Evolutionary conservation across 2,888 invertebrate species (phyloP), one percentile per base, ranked within the genome.

Genomic region (Plagodis pulveraria): DNA sequence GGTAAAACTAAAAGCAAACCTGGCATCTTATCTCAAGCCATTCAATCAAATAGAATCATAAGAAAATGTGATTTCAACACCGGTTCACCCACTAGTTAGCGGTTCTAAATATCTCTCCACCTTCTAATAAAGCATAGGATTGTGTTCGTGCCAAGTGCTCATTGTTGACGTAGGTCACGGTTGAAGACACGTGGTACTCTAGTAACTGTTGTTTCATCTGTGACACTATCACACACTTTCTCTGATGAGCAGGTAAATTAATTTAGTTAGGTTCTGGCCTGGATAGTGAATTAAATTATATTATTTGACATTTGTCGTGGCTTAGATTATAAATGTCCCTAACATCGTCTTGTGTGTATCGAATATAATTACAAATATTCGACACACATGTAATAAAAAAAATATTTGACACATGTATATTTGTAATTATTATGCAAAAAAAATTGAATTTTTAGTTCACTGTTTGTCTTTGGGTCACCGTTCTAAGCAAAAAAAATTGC

Each of bases 141-240:
- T 63, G 73, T 63, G 66, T 62, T 50, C 71, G 81, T 86, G 89
- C 88, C 89, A 89, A 86, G 66, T 72, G 60, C 66, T 71, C 71
- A 77, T 80, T 81, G 80, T 84, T 86, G 77, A 73, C 82, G 78
- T 80, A 81, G 86, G 84, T 83, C 86, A 82, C 58, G 81, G 78
- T 63, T 73, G 65, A 59, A 51, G 65, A 33, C 44, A 51, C 55
- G 40, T 10, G 49, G 53, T 35, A 1, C 41, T n/a, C n/a, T 41
- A 5, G 42, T 5, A 10, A 12, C 10, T 40, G 10, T 40, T 40
- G 40, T 10, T 10, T 40, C 5, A 40, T 40, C 40, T 40, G 40
- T 40, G 10, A 40, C 40, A 5, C 10, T 8, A 10, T 10, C 10
- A 40, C 40, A 10, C 10, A 40, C 40, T 40, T 40, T 40, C 52